Conservation (phyloP, 1,140 invertebrate genomes). For the Rhynchophorus ferrugineus region DNA sequence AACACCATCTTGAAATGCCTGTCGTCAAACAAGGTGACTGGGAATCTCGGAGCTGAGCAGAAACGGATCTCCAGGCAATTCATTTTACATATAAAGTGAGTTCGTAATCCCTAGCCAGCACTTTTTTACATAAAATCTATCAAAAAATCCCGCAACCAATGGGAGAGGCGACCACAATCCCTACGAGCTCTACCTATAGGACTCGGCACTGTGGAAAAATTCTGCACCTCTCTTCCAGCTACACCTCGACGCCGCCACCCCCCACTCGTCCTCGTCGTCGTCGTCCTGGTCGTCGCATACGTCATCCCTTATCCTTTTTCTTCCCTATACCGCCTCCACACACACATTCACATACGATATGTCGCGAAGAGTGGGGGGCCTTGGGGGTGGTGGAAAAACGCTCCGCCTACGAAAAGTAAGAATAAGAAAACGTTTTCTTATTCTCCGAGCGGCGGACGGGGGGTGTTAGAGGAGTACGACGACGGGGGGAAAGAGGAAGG, state of each 20-base stretch:
- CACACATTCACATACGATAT: slow-evolving; percentile 12
- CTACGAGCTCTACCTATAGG: slow-evolving; percentile 13
- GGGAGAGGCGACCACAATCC: slow-evolving; percentile 9
- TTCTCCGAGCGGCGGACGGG: slow-evolving; percentile 1
- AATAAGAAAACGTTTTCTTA: slow-evolving; percentile 10
- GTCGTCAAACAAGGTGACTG: slow-evolving; percentile 1
- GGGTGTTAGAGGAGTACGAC: background rate
- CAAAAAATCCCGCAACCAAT: slow-evolving; percentile 18
- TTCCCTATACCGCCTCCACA: background rate
- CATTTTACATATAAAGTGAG: slow-evolving; percentile 13
- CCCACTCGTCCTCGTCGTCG: background rate
- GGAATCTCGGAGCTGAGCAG: slow-evolving; percentile 2
- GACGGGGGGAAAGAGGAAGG: background rate
- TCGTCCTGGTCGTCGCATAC: background rate
- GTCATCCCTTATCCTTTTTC: slow-evolving; percentile 15
- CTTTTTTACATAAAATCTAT: slow-evolving; percentile 19
- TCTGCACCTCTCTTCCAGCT: slow-evolving; percentile 1
- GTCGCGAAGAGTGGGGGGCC: background rate
- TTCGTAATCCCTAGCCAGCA: slow-evolving; percentile 8
- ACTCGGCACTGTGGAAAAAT: slow-evolving; percentile 8
- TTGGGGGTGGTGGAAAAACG: slow-evolving; percentile 7
- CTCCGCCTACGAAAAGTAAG: slow-evolving; percentile 2
- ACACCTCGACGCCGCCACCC: too few species aligned
- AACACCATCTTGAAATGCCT: background rate
- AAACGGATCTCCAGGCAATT: slow-evolving; percentile 6